Conservation (phyloP, 2,113 vertebrate species). For the Mormoops blainvillei region DNA sequence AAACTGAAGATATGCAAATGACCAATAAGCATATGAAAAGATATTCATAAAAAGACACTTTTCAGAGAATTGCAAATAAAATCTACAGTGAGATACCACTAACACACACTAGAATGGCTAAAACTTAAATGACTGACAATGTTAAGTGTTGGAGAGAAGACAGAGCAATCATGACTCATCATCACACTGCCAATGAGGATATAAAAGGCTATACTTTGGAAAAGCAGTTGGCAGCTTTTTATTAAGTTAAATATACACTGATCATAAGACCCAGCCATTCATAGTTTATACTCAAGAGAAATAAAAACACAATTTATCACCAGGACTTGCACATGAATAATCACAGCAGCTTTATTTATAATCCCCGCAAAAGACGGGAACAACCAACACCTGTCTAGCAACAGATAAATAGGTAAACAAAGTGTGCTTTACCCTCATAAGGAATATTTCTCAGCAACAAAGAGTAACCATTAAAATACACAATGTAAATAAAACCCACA, state of each 20-base stretch:
- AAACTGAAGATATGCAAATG: not conserved
- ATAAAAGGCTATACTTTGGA: not conserved
- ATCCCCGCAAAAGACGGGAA: not conserved
- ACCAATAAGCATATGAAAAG: not conserved
- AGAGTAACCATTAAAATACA: not conserved
- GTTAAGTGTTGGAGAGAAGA: not conserved
- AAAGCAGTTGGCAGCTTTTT: not conserved
- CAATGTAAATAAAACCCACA: not conserved
- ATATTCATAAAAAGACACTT: not conserved
- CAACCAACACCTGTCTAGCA: not conserved
- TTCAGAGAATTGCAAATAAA: not conserved
- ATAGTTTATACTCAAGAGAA: not conserved
- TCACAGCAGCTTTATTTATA: not conserved
- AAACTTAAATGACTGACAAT: not conserved
- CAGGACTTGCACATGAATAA: not conserved
- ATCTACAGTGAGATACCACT: not conserved
- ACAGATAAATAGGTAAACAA: not conserved
- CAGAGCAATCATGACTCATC: not conserved
- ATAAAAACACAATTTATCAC: not conserved
- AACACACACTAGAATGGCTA: not conserved
- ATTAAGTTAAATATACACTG: not conserved
- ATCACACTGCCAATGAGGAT: not conserved
- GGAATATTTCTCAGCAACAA: not conserved
- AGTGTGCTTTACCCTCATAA: not conserved
- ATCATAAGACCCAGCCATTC: not conserved